Conservation (phyloP, 2,113 vertebrate genomes). For the Columba livia region DNA sequence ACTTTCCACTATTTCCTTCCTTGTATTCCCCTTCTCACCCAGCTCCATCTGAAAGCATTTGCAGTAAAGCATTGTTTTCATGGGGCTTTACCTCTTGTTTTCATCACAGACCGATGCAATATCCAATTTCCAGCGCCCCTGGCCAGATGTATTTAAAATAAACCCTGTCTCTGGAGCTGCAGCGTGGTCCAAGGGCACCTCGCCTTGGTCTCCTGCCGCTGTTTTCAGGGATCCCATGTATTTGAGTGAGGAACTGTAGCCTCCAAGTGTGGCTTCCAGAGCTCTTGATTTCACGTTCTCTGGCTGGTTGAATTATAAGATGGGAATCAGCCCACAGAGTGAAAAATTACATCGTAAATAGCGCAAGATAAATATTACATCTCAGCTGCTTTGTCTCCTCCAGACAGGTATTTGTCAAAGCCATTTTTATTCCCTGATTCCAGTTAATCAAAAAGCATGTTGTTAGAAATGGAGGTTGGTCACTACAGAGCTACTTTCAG, state of each 20-base stretch:
- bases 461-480: neutral
- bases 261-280: neutral
- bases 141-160: neutral
- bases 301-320: neutral
- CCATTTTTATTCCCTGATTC: neutral
- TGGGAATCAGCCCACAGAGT: neutral
- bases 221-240: neutral
- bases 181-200: neutral
- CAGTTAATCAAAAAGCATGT: neutral
- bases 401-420: neutral
- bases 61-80: neutral
- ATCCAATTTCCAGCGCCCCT: neutral
- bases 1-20: neutral
- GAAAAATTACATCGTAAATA: neutral
- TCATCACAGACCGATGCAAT: neutral
- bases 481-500: neutral
- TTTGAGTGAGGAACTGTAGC: neutral
- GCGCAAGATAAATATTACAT: neutral
- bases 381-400: neutral
- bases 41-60: neutral
- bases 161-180: neutral
- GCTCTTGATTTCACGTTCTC: neutral
- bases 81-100: neutral
- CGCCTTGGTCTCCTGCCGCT: neutral
- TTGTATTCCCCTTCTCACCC: neutral